Evolutionary conservation across 2,797 vertebrate genomes (phyloP), one percentile per base, ranked within the genome.

Genomic region (Hydrophis major): DNA sequence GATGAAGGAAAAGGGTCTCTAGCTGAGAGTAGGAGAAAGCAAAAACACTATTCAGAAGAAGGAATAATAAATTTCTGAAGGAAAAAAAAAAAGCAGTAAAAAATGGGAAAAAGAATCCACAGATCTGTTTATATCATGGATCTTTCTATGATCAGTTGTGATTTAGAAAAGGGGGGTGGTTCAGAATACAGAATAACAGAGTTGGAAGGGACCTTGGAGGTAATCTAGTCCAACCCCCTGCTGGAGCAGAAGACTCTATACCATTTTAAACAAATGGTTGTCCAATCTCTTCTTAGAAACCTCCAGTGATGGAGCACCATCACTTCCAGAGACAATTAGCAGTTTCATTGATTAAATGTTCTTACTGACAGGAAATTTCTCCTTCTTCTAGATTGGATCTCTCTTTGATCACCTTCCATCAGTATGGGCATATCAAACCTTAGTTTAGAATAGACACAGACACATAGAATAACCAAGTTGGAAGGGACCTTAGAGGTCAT

Each of bases 21-120:
- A 25, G 13, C 20, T 18, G 0, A 0, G 0, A 88, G n/a, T 4
- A 20, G 66, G 92, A 88, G 55, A 88, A 87, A 12, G 61, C 47
- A 2, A 0, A 0, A 53, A 16, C 61, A 13, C 13, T 28, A 0
- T 59, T 25, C 13, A 27, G 7, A 88, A 69, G 27, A 14, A n/a
- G 59, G 20, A 22, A 20, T 10, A 22, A 86, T 16, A 25, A 1
- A 22, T 16, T 60, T 16, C 12, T 14, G 74, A 78, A 60, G 63
- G 27, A 74, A 50, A 55, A 60, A 32, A 32, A 61, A 61, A n/a
- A 20, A 4, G 4, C 4, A 6, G 16, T 53, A 60, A 13, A 37
- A 37, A 37, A 37, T 37, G 37, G 60, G 27, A 27, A 74, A 42
- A 42, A 78, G 18, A 78, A 42, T 4, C 18, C 47, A 60, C 32